phyloP scores from a whole-genome alignment of 2,888 invertebrate genomes.

The Zygogramma bicolorata region DNA sequence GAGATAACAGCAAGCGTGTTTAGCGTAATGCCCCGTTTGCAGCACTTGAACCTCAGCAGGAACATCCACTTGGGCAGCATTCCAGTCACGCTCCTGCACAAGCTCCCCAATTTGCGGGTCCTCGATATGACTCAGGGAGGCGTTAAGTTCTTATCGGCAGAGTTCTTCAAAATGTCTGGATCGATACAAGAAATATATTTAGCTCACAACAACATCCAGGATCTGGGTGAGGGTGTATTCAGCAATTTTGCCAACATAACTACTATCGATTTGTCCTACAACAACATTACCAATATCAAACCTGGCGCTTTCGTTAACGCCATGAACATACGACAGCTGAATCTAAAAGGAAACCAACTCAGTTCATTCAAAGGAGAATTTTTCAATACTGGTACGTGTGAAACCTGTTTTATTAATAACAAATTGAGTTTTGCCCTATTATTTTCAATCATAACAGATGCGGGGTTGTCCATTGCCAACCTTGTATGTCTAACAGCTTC shows the following conservation, averaged over 20 bases:
- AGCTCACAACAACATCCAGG: slow-evolving; percentile 79
- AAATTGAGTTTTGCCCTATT: too few species aligned
- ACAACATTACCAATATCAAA: slow-evolving; percentile 81
- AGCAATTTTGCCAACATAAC: slow-evolving; percentile 81
- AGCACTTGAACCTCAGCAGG: slow-evolving; percentile 81
- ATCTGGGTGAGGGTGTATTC: slow-evolving; percentile 83
- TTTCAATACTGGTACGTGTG: slow-evolving; percentile 86
- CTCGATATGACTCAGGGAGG: slow-evolving; percentile 83
- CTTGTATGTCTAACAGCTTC: too few species aligned
- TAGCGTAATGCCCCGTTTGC: slow-evolving; percentile 74
- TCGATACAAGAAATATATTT: slow-evolving; percentile 78
- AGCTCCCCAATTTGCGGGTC: slow-evolving; percentile 75
- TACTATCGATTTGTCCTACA: slow-evolving; percentile 81
- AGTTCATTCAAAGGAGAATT: slow-evolving; percentile 86
- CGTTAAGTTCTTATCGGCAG: slow-evolving; percentile 79
- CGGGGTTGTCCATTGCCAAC: too few species aligned
- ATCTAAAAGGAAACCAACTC: slow-evolving; percentile 81
- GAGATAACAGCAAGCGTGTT: slow-evolving; percentile 79
- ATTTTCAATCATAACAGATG: too few species aligned
- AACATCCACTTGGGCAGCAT: slow-evolving; percentile 78
- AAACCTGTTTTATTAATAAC: too few species aligned
- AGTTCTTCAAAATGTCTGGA: slow-evolving; percentile 77
- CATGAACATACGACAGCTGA: slow-evolving; percentile 79
- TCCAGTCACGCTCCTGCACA: slow-evolving; percentile 77
- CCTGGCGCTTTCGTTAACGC: slow-evolving; percentile 83